Evolutionary conservation across 2,888 invertebrate genomes (phyloP).

Genomic region (Coremacera marginata): DNA sequence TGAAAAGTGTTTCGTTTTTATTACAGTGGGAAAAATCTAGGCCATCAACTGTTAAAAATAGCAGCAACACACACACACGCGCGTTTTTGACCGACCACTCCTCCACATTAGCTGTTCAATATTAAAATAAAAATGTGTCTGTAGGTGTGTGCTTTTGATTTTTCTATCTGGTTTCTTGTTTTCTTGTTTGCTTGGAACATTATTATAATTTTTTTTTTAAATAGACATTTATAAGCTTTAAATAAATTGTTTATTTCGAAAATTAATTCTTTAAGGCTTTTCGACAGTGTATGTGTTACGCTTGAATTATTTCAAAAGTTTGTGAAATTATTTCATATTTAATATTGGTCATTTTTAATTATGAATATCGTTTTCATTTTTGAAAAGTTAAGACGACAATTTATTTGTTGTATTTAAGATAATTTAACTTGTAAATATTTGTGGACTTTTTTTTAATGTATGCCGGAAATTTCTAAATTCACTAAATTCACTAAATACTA

Average conservation of each 20-base stretch:
- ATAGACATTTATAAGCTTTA: neutral
- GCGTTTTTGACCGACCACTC: neutral
- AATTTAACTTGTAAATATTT: too few species aligned
- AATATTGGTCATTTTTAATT: too few species aligned
- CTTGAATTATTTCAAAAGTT: conserved; percentile 1
- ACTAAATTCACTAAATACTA: too few species aligned
- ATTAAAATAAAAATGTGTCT: neutral
- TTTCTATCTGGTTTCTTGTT: neutral
- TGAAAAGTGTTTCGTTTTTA: conserved; percentile 8
- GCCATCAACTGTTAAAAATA: conserved; percentile 35
- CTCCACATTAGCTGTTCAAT: too few species aligned
- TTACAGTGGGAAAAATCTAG: conserved; percentile 26
- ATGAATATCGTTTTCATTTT: too few species aligned
- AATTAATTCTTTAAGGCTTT: neutral
- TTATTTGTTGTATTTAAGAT: too few species aligned
- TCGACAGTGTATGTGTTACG: neutral
- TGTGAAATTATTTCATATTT: conserved; percentile 8
- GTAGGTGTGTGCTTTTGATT: neutral
- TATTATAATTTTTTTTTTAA: neutral
- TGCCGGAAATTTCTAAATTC: too few species aligned
- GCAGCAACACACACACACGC: neutral
- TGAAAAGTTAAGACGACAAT: too few species aligned
- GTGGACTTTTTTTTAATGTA: too few species aligned
- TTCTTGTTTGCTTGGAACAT: neutral
- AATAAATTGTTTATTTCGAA: too few species aligned